Evolutionary conservation across 2,888 invertebrate species (phyloP).

Genomic region (Oithona nana): DNA sequence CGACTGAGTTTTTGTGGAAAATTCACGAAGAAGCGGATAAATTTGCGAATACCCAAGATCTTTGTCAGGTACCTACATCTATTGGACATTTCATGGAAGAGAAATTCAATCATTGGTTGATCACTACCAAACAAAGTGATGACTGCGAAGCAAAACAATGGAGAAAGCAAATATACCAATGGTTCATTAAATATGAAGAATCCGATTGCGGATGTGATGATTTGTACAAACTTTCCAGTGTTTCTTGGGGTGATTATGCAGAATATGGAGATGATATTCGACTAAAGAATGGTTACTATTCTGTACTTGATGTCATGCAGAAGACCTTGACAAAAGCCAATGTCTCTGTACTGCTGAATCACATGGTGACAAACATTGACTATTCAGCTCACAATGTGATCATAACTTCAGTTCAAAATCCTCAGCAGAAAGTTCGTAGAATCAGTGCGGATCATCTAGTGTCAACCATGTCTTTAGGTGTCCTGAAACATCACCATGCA

Average conservation of each 20-base stretch:
- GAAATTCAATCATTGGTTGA: conserved; percentile 2
- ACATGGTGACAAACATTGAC: background rate
- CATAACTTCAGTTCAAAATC: background rate
- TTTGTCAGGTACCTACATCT: background rate
- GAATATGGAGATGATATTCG: conserved; percentile 13
- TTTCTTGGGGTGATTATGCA: conserved; percentile 11
- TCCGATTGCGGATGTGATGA: conserved; percentile 6
- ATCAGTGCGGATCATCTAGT: conserved; percentile 23
- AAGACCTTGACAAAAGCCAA: background rate
- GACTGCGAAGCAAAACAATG: background rate
- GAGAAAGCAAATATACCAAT: background rate
- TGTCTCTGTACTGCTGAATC: background rate
- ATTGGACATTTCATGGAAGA: background rate
- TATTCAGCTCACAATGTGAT: background rate
- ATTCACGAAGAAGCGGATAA: conserved; percentile 1
- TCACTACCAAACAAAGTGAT: background rate
- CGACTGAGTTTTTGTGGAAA: background rate
- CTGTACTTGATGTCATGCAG: conserved; percentile 18
- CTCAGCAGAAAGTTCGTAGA: background rate
- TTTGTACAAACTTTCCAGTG: background rate
- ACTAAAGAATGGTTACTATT: conserved; percentile 18
- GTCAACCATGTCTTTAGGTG: conserved; percentile 27
- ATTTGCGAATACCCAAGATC: background rate
- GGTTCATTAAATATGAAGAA: background rate
- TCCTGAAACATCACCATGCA: conserved; percentile 23